Percentiles rank a stretch among this genome's conserved stretches.
Evolutionary conservation across 2,888 invertebrate genomes (phyloP).

Genomic region (Tiliacea aurago): DNA sequence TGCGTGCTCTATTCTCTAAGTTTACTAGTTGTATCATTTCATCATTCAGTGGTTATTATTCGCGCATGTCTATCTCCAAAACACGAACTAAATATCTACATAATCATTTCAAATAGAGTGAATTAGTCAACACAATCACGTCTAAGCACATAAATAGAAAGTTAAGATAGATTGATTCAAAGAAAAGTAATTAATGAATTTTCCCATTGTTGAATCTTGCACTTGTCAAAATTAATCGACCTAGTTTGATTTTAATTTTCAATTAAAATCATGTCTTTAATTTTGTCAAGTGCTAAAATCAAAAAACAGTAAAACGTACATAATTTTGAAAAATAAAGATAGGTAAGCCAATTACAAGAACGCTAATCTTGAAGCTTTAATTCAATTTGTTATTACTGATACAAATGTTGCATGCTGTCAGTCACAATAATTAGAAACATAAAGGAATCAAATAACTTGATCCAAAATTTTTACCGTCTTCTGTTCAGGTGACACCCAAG

Average conservation of each 20-base stretch:
- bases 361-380: conserved; percentile 82
- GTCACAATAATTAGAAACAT: conserved; percentile 86
- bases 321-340: conserved; percentile 83
- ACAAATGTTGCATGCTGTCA: conserved; percentile 87
- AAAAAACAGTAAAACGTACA: conserved; percentile 67
- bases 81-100: conserved; percentile 87
- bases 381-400: conserved; percentile 80
- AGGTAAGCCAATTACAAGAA: conserved; percentile 86
- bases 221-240: conserved; percentile 74
- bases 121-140: conserved; percentile 87
- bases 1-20: conserved; percentile 19
- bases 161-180: conserved; percentile 60
- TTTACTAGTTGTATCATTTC: conserved; percentile 13
- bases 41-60: conserved; percentile 72
- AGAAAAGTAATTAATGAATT: conserved; percentile 63
- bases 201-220: conserved; percentile 60
- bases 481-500: conserved; percentile 88
- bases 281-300: conserved; percentile 72
- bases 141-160: conserved; percentile 83
- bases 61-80: conserved; percentile 72
- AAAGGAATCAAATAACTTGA: conserved; percentile 78
- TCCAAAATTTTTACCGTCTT: conserved; percentile 88
- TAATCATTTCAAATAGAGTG: conserved; percentile 80
- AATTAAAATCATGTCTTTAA: conserved; percentile 45
- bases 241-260: conserved; percentile 6